Percentiles rank a stretch among this genome's conserved stretches.
Conservation (phyloP, 2,113 vertebrate species). For the Plestiodon gilberti region DNA sequence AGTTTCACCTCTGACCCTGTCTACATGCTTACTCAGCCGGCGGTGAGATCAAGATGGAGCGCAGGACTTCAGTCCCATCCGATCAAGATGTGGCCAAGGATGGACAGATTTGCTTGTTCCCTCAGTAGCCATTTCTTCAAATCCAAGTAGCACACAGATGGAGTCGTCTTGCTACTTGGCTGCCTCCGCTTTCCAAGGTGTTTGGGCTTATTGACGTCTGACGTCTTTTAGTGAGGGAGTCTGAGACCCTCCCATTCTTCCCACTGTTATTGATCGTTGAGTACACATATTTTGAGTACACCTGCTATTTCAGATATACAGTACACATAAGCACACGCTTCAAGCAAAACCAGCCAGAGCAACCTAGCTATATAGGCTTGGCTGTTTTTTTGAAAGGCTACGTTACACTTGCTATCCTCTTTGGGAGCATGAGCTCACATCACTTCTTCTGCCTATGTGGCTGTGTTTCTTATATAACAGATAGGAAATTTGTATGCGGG, state of each 20-base stretch:
- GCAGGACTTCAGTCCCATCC: background rate
- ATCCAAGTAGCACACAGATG: background rate
- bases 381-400: background rate
- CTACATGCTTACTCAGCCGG: background rate
- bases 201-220: too few species aligned
- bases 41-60: background rate
- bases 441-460: background rate
- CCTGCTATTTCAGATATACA: too few species aligned
- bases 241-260: background rate
- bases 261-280: too few species aligned
- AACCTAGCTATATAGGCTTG: background rate
- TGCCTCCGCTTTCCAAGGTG: background rate
- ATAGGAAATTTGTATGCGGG: constrained; percentile 13
- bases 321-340: background rate
- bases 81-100: background rate
- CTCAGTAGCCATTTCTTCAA: background rate
- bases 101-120: too few species aligned
- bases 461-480: background rate
- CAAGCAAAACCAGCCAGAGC: background rate
- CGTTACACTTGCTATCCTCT: background rate
- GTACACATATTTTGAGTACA: too few species aligned
- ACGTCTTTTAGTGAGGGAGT: background rate
- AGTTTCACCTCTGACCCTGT: too few species aligned
- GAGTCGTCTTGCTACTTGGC: background rate
- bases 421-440: background rate